phyloP scores from a whole-genome alignment of 2,888 invertebrate species.

The Hylaea fasciaria region DNA sequence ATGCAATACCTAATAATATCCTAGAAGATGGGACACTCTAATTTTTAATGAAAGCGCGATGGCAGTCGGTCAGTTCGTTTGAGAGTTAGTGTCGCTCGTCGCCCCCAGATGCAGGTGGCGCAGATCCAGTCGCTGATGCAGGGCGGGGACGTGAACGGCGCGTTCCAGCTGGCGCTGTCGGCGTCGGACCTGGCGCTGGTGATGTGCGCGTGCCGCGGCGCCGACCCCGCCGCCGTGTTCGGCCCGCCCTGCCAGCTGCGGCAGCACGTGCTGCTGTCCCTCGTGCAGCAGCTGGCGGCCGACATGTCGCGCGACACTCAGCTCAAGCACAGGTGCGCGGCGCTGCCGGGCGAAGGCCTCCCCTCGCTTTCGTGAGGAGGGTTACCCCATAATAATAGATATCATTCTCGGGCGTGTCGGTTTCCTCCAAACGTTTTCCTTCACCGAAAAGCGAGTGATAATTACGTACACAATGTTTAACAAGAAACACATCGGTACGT shows the following conservation, averaged over 20 bases:
- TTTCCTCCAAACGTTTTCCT: no score
- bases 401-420: no score
- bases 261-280: constrained; percentile 95
- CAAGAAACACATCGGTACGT: no score
- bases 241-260: constrained; percentile 89
- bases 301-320: constrained; percentile 92
- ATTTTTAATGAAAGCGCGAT: no score
- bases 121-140: constrained; percentile 88
- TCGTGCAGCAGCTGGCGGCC: constrained; percentile 97
- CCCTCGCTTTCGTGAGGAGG: no score
- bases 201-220: constrained; percentile 93
- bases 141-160: constrained; percentile 92
- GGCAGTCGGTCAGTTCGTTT: no score
- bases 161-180: constrained; percentile 95
- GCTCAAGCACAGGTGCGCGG: constrained; percentile 66
- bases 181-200: constrained; percentile 95
- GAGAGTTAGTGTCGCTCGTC: no score
- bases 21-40: no score
- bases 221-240: constrained; percentile 92
- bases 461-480: no score
- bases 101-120: constrained; percentile 83
- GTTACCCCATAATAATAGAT: no score
- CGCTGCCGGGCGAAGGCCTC: not conserved
- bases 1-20: no score
- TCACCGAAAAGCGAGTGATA: no score